Conservation (phyloP, 2,113 vertebrate species). For the Hyperopisus bebe region DNA sequence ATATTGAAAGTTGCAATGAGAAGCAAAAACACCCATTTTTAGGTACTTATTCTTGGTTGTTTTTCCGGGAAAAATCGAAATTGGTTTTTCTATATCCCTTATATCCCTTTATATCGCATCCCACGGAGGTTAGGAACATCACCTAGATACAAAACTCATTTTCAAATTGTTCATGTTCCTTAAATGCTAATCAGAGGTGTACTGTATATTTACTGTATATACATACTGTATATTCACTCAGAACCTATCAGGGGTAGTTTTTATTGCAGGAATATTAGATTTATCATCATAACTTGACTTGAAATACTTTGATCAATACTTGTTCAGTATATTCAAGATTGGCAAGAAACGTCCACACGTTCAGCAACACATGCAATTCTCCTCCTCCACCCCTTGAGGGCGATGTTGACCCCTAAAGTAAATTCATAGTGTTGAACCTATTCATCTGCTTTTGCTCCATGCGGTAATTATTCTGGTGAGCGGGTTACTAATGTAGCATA, state of each 20-base stretch:
- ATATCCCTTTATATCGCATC: not conserved
- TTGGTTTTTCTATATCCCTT: not conserved
- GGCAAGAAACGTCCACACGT: not conserved
- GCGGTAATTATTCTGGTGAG: not conserved
- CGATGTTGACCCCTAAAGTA: conserved; percentile 2
- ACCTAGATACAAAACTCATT: not conserved
- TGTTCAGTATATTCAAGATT: not conserved
- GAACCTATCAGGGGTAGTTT: not conserved
- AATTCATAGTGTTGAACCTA: not conserved
- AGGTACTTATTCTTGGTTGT: not conserved
- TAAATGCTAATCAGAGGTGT: not conserved
- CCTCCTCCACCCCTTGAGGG: not conserved
- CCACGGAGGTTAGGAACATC: not conserved
- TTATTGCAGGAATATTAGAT: not conserved
- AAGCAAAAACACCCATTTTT: not conserved
- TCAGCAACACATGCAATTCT: not conserved
- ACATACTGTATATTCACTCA: not conserved
- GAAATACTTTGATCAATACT: not conserved
- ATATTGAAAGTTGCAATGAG: not conserved
- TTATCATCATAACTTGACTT: not conserved
- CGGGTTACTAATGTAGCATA: not conserved
- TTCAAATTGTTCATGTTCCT: not conserved
- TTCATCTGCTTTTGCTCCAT: not conserved
- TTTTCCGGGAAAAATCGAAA: not conserved
- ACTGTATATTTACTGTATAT: not conserved